A percentile compares a stretch with the other conserved stretches of the same genome.
Evolutionary conservation across 2,797 vertebrate genomes (phyloP).

Genomic region (Nyctibius grandis): DNA sequence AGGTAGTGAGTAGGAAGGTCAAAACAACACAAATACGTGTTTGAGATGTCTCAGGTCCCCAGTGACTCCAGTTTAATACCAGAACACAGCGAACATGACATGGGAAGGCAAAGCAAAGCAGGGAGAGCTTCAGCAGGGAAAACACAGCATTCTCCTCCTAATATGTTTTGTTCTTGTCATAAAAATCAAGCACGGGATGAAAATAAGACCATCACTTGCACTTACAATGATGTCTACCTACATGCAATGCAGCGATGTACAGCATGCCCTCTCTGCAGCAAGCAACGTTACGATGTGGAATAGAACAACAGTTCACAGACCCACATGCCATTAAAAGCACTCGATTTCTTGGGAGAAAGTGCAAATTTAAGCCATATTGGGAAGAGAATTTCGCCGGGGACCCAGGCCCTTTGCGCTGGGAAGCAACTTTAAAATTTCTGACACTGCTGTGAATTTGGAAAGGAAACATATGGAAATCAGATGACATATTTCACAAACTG

Average conservation of each 20-base stretch:
- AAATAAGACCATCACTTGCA: not conserved
- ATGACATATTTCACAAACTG: slow-evolving; percentile 34
- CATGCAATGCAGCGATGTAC: too few relatives aligned
- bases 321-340: not conserved
- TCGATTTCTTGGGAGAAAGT: not conserved
- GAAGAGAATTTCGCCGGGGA: not conserved
- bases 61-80: not conserved
- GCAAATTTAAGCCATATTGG: not conserved
- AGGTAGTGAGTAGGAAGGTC: not conserved
- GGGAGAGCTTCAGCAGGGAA: not conserved
- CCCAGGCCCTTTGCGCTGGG: not conserved
- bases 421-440: slow-evolving; percentile 1
- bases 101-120: not conserved
- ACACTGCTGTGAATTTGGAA: not conserved
- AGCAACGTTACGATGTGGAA: accelerated
- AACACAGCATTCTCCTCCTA: not conserved
- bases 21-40: not conserved
- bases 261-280: not conserved
- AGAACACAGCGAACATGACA: not conserved
- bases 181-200: not conserved
- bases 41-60: not conserved
- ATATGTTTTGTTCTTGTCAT: not conserved
- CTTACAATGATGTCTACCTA: not conserved
- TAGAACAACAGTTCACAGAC: not conserved
- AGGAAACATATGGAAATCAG: slow-evolving; percentile 46